Base-by-base conservation (phyloP, 2,113 vertebrate species). In the Ciconia maguari region DNA sequence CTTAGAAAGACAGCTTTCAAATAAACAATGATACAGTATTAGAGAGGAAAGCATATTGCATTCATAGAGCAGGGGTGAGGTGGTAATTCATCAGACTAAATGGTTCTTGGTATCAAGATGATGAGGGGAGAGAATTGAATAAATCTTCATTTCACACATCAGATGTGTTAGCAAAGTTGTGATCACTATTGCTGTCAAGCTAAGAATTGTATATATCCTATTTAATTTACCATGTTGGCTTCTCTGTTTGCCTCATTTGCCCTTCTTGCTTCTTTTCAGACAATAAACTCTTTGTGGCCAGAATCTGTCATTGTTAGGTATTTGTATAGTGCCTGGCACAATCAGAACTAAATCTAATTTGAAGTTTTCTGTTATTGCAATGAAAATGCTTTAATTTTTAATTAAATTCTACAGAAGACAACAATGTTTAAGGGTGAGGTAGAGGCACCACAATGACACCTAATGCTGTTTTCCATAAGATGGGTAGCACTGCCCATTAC, bases 1-100 rank as follows among this genome's bases (percentile, higher is more conserved):
- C 91, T 97, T 87, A 79, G 94, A 97, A 96, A 95, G 79, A 82
- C 87, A 94, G 83, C 72, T 98, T 96, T 97, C 96, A 98, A 97
- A 96, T 97, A 96, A 98, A 93, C 69, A 94, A 2, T 69, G 41
- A 83, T 95, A 83, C 36, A 54, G 75, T 96, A 75, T 92, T 90
- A 66, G 85, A 93, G 88, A 92, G 64, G 80, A 96, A 96, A 97
- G 76, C 68, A 58, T 72, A 52, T 87, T 11, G 25, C 93, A 62
- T 83, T 96, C 90, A 79, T 36, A 77, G 76, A 51, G 49, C 58
- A 84, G 46, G 49, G 65, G 25, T 81, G 84, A 87, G 87, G 51
- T 36, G 9, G 54, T 68, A 86, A 92, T 93, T 82, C 15, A 12
- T 91, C 69, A 95, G 69, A 46, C 36, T 84, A 34, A 94, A 83